Evolutionary conservation across 1,140 invertebrate species (phyloP), one percentile per base, ranked within the genome.

Genomic region (Kradibia gibbosae): DNA sequence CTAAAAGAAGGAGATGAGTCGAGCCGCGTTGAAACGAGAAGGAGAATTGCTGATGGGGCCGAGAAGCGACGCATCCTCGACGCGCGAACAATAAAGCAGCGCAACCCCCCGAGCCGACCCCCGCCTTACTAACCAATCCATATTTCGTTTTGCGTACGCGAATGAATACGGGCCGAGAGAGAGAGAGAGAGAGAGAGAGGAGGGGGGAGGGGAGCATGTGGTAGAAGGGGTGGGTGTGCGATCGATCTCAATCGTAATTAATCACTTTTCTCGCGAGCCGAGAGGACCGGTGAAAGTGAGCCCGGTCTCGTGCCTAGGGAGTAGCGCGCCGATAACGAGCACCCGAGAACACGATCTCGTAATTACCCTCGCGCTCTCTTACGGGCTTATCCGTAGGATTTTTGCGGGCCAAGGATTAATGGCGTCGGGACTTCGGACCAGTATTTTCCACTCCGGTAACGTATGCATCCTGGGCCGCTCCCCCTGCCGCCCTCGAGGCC

Each of bases 21-120:
- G 42, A 67, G 77, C 28, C 50, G 36, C 73, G 55, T 28, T 53
- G 20, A 57, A 60, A 60, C 20, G 60, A 65, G 42, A 31, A n/a
- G 13, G 53, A 15, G 42, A 80, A 45, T 73, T 60, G 78, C 67
- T 80, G 78, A 80, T 62, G 78, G 82, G 62, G 53, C 80, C 48
- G 42, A 75, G 25, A 31, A 73, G 45, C n/a, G 70, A 45, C 31
- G 70, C 53, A 75, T 74, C 57, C 45, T 72, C 42, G 42, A 70
- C 34, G 39, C 42, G 39, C 67, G 67, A 73, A 80, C 53, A 73
- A 73, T 80, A 78, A 67, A 72, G 53, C 50, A 53, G 50, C 50
- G n/a, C 70, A 50, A 70, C 20, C 39, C 10, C 25, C 36, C 28
- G 34, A 1, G 2, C 62, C 17, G 10, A 3, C 10, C 15, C 20